Base-by-base conservation (phyloP, 2,888 invertebrate genomes). In the Drosophila birchii region DNA sequence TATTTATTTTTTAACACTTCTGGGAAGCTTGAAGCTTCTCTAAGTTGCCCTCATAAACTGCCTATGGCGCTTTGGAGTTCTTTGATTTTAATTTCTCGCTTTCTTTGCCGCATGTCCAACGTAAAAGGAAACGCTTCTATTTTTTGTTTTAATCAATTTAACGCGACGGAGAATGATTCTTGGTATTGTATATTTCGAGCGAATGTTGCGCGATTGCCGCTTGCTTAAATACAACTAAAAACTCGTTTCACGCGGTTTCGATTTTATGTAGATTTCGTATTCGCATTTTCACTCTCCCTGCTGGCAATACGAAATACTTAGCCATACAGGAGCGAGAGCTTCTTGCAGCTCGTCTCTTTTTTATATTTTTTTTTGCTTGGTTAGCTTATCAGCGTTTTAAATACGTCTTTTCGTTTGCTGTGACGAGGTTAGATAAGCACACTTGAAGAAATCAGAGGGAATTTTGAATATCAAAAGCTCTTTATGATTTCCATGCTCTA, bases 191-290 rank as follows among this genome's bases (percentile, higher is more conserved):
- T n/a, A 20, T 36, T 51, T 36, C 16, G 34, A n/a, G 62, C 76
- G 56, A 32, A 16, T 72, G 86, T 70, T 79, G 78, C 81, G 78
- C 84, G 72, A 74, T 76, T 73, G 83, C 60, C 83, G 86, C 78
- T 82, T 66, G 82, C 80, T 83, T 55, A 82, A 78, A 76, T 78
- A 88, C 78, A 79, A 84, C 84, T 88, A 88, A 88, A 85, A 86
- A 86, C 88, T 86, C 75, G 80, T 69, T 86, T 83, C 88, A 82
- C 82, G 76, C 88, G 76, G 72, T 85, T 87, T 56, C 72, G 76
- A 78, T 82, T 77, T 85, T 79, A 82, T 85, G 80, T 58, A n/a
- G 18, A 68, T n/a, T n/a, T n/a, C n/a, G n/a, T n/a, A n/a, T n/a
- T n/a, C n/a, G n/a, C n/a, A n/a, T n/a, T n/a, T n/a, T n/a, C n/a